Evolutionary conservation across 2,888 invertebrate species (phyloP), one percentile per base, ranked within the genome.

Genomic region (Amiota minor): DNA sequence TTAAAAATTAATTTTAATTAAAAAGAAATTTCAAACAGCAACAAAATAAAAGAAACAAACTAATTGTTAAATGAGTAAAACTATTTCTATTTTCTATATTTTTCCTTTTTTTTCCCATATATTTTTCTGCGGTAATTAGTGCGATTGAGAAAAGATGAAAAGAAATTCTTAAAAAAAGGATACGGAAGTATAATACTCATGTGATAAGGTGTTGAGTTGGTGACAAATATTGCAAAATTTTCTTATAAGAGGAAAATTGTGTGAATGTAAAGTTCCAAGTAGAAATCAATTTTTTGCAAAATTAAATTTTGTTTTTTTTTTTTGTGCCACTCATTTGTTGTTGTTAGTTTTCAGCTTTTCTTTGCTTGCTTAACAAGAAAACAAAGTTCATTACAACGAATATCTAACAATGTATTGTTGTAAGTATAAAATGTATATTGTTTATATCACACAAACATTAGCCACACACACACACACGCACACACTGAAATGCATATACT

Each of bases 281-380:
- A 79, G 85, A 84, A 83, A 83, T 83, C 83, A 83, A 83, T 84
- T 83, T 84, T 84, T 75, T 20, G 2, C 35, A 81, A 82, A 83
- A 77, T 79, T 81, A 78, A 83, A 84, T 82, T 83, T 84, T 76
- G 80, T 79, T n/a, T n/a, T n/a, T 20, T 16, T 47, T 83, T 81
- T 84, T 83, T 84, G 82, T 78, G 78, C 74, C 71, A 67, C 80
- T 80, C 83, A 82, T 84, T 84, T 77, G 62, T 76, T 77, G 77
- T 83, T 79, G 75, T 77, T 76, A 77, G 77, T 78, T 77, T 74
- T 76, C 75, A 75, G 71, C 69, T 47, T 16, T 61, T 72, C 62
- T 68, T 74, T 35, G 35, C 35, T 35, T 8, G 35, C 35, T 45
- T 71, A 69, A 18, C 68, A 18, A 45, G 18, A 46, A 35, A 53